phyloP scores from a whole-genome alignment of 2,797 vertebrate species.

The Petrocephalus sullivani region DNA sequence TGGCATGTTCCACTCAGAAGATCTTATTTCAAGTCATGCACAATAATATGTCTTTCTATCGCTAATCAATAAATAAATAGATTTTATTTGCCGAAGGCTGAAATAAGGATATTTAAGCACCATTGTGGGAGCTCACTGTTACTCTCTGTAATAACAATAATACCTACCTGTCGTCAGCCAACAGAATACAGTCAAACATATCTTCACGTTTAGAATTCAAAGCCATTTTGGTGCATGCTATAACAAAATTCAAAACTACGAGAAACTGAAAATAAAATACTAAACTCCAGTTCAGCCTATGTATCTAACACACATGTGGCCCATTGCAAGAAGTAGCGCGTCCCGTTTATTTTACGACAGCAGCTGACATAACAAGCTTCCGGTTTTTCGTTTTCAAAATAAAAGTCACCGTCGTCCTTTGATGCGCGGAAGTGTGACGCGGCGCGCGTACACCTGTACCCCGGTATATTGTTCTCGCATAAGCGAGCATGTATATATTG shows the following conservation, averaged over 20 bases:
- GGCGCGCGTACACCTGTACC: not conserved
- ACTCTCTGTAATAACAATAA: not conserved
- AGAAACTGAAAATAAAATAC: not conserved
- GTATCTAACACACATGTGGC: not conserved
- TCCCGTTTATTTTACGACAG: not conserved
- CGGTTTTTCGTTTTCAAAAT: not conserved
- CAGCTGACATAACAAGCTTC: not conserved
- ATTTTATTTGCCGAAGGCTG: too few species aligned
- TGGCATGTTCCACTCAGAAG: not conserved
- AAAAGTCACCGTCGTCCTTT: not conserved
- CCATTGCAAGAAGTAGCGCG: too few species aligned
- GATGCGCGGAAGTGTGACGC: not conserved
- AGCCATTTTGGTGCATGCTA: slow-evolving; percentile 33
- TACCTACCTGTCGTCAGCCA: slow-evolving; percentile 53
- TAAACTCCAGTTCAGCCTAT: not conserved
- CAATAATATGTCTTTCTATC: not conserved
- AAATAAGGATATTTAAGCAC: not conserved
- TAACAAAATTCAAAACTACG: not conserved
- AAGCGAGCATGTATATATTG: not conserved
- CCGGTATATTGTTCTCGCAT: not conserved
- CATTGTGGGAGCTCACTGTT: not conserved
- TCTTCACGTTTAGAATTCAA: slow-evolving; percentile 36
- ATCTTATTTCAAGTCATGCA: not conserved
- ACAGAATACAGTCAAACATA: slow-evolving; percentile 53
- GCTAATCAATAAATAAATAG: not conserved